Evolutionary conservation across 2,113 vertebrate genomes (phyloP), one percentile per base, ranked within the genome.

Genomic region (Leptobrachium leishanense): DNA sequence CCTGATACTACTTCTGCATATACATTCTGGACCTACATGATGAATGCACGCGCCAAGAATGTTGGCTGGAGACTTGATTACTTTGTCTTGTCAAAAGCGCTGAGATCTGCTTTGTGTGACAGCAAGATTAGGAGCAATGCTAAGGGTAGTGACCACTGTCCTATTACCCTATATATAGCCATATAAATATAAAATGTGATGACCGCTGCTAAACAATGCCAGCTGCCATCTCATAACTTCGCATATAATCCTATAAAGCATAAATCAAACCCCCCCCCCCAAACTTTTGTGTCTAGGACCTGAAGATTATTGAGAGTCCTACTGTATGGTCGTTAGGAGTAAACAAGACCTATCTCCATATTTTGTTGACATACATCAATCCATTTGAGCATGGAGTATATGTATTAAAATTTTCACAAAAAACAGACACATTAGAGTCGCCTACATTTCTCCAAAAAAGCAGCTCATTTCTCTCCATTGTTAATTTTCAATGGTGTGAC

Each of bases 1-100:
- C 95, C 95, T 0, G 87, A 91, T 15, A 91, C 91, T 5, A 78
- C 89, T 72, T 82, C 93, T 41, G 96, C 95, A 46, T 98, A 96
- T 76, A 95, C 93, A 82, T 98, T 97, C 89, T 98, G 95, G 95
- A 97, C 96, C 78, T 97, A 96, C 86, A 96, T 97, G 95, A 96
- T 96, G 94, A 96, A 95, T 44, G 69, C 93, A 12, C 90, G 95
- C 8, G 72, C 87, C 7, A 96, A 96, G 86, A 97, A 98, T 1
- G 95, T 97, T 75, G 95, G 96, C 62, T 98, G 96, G 95, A 89
- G 95, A 72, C 94, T 98, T 4, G 95, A 98, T 85, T 98, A 97
- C 83, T 97, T 97, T 71, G 39, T 97, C 81, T 82, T 98, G 82
- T 98, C 96, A 0, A 76, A 86, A 0, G 89, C 90, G 7, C 85